phyloP scores from a whole-genome alignment of 2,113 vertebrate species.

The Chinchilla lanigera region DNA sequence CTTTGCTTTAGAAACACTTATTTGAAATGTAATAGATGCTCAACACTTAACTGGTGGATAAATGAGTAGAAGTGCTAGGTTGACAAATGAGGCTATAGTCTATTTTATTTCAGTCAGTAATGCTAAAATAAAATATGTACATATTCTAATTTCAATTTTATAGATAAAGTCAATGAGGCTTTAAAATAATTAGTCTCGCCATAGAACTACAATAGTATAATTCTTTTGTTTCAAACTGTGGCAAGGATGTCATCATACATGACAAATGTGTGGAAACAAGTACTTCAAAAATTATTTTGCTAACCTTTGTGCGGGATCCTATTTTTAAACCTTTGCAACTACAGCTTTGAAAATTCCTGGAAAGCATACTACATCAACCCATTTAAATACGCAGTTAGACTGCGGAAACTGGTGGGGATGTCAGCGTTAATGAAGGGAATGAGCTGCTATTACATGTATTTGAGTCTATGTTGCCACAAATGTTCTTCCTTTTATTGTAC shows the following conservation, averaged over 20 bases:
- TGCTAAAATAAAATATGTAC: not conserved
- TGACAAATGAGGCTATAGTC: not conserved
- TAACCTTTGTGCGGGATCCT: not conserved
- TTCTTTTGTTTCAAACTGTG: not conserved
- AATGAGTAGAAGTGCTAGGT: not conserved
- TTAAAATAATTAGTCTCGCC: not conserved
- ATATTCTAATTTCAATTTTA: not conserved
- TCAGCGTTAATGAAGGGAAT: not conserved
- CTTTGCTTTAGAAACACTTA: not conserved
- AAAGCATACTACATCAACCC: not conserved
- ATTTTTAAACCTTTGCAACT: not conserved
- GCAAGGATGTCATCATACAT: not conserved
- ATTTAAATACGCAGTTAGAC: not conserved
- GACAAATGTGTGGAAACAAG: not conserved
- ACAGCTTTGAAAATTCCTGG: constrained; percentile 7
- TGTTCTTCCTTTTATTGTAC: not conserved
- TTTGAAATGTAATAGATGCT: not conserved
- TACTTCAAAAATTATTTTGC: not conserved
- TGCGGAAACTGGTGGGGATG: not conserved
- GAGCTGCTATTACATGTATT: not conserved
- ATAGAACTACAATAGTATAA: not conserved
- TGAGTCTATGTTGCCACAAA: not conserved
- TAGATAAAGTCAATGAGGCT: not conserved
- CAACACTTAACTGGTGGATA: not conserved
- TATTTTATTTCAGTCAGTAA: not conserved